These are phyloP conservation scores for Trichosurus vulpecula DNA, from an alignment of 2,797 vertebrate genomes.

Conservation along the genomic window DNA sequence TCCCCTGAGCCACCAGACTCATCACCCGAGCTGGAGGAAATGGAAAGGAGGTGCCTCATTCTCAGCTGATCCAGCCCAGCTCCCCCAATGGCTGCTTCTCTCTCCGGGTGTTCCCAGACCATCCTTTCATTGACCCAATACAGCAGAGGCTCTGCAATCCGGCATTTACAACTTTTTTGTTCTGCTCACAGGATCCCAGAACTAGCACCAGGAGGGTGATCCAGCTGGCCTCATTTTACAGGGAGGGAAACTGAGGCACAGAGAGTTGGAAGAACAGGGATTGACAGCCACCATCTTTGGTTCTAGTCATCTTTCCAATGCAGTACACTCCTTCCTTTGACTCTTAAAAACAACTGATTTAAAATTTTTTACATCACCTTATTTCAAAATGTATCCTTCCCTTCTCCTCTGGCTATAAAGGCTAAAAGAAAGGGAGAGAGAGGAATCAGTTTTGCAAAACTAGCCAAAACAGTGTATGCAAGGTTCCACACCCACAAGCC, in stretches of 20 bases:
- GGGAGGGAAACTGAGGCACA: no score
- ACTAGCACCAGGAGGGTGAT: neutral
- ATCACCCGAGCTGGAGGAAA: neutral
- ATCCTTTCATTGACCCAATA: neutral
- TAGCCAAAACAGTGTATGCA: neutral
- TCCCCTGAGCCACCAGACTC: neutral
- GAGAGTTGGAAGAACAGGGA: neutral
- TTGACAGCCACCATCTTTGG: neutral
- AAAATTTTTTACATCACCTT: neutral
- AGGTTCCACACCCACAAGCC: no score
- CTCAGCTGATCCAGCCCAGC: neutral
- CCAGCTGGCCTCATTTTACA: no score
- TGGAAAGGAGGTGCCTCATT: neutral
- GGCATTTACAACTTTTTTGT: fast-evolving
- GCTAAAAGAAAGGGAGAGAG: neutral
- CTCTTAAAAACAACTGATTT: neutral
- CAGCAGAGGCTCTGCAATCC: no score
- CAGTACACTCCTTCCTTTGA: neutral
- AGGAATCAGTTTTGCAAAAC: neutral
- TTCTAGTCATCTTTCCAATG: neutral
- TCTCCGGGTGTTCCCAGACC: neutral
- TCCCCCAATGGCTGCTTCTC: neutral
- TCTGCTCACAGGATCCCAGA: neutral
- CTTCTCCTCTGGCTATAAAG: neutral
- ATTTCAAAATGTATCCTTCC: neutral